These are phyloP conservation scores for Yponomeuta malinellus DNA, from an alignment of 2,888 invertebrate species.

Conservation along the genomic window DNA sequence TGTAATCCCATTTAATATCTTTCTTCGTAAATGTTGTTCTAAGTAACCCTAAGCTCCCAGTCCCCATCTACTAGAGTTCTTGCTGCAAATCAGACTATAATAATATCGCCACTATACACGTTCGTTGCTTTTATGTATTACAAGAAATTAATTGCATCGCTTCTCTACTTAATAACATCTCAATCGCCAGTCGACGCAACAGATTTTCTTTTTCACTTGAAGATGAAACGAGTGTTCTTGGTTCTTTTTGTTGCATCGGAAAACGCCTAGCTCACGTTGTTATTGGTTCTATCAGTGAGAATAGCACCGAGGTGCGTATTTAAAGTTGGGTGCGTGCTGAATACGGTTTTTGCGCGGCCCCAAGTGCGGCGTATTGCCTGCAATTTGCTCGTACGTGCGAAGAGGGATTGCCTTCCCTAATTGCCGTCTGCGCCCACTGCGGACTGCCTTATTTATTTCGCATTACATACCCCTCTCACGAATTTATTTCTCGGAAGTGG, in stretches of 20 bases:
- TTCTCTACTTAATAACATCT: conserved; percentile 19
- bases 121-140: conserved; percentile 4
- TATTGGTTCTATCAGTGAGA: conserved; percentile 9
- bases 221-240: not conserved
- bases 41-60: conserved; percentile 15
- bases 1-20: conserved; percentile 44
- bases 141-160: conserved; percentile 17
- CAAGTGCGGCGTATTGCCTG: conserved; percentile 23
- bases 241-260: not conserved
- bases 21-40: conserved; percentile 31
- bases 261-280: conserved; percentile 1
- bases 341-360: conserved; percentile 12
- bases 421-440: conserved; percentile 20
- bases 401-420: conserved; percentile 45
- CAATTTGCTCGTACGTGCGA: conserved; percentile 70
- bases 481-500: conserved; percentile 49
- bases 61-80: conserved; percentile 19
- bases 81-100: not conserved
- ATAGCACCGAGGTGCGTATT: conserved; percentile 5
- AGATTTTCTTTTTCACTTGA: conserved; percentile 3
- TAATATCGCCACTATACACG: not conserved
- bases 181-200: conserved; percentile 15
- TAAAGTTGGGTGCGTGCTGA: conserved; percentile 8
- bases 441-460: conserved; percentile 41
- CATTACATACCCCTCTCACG: conserved; percentile 28